Percentiles rank a stretch among this genome's conserved stretches.
Conservation (phyloP, 1,140 invertebrate species). For the Sinella curviseta region DNA sequence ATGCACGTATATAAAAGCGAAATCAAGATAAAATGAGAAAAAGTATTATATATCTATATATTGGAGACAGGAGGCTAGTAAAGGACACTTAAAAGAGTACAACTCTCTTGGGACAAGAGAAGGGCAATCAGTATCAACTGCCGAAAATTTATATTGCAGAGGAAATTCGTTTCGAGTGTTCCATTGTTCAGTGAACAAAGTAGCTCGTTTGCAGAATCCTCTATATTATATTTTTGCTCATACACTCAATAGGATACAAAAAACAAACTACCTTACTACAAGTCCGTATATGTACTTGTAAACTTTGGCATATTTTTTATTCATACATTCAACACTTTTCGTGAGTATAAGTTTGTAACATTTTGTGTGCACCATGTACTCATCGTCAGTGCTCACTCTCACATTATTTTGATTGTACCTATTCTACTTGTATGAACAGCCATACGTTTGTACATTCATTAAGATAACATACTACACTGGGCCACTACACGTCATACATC, state of each 20-base stretch:
- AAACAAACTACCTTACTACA: not conserved
- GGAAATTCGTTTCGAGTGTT: slow-evolving; percentile 1
- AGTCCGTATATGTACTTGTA: not conserved
- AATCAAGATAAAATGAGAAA: too few species aligned
- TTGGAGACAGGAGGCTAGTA: not conserved
- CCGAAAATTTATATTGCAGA: slow-evolving; percentile 16
- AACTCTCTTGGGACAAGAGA: slow-evolving; percentile 11
- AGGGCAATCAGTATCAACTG: slow-evolving; percentile 28
- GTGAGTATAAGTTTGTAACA: not conserved
- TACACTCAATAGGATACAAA: not conserved
- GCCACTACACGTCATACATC: not conserved
- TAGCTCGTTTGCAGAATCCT: not conserved
- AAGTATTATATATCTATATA: too few species aligned
- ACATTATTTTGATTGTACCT: too few species aligned
- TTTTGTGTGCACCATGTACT: too few species aligned
- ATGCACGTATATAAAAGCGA: too few species aligned
- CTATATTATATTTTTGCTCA: not conserved
- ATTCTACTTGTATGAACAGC: too few species aligned
- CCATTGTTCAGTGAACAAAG: slow-evolving; percentile 2
- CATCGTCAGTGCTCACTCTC: too few species aligned
- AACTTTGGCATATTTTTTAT: not conserved
- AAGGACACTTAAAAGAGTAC: not conserved
- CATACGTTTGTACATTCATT: too few species aligned
- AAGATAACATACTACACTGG: not conserved
- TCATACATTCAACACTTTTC: not conserved